Conservation (phyloP, 2,797 vertebrate species). For the Gobio occitaniae region DNA sequence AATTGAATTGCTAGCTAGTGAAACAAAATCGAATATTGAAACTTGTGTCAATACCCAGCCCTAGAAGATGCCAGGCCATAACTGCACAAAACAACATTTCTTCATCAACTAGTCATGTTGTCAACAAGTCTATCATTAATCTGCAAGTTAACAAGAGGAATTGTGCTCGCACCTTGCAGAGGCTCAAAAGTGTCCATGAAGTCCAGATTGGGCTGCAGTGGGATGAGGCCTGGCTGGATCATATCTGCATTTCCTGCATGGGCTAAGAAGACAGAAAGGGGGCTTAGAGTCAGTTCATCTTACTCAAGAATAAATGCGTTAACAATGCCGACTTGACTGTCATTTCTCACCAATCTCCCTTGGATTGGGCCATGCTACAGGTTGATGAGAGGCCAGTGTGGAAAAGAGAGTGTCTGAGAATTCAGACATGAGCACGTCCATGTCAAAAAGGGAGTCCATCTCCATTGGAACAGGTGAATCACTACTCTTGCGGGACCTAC, state of each 20-base stretch:
- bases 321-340: background rate
- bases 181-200: slow-evolving; percentile 98
- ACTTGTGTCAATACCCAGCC: background rate
- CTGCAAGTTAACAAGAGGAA: slow-evolving; percentile 26
- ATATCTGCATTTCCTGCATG: slow-evolving; percentile 97
- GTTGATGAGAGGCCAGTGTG: slow-evolving; percentile 92
- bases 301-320: background rate
- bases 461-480: slow-evolving; percentile 94
- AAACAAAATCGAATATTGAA: background rate
- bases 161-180: slow-evolving; percentile 85
- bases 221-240: slow-evolving; percentile 98
- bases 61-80: background rate
- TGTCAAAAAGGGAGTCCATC: slow-evolving; percentile 92
- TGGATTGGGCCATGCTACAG: slow-evolving; percentile 90
- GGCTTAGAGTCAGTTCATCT: slow-evolving; percentile 23
- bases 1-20: background rate
- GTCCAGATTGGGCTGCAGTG: slow-evolving; percentile 96
- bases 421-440: slow-evolving; percentile 96
- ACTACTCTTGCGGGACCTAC: slow-evolving; percentile 77
- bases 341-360: slow-evolving; percentile 89
- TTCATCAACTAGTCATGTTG: background rate
- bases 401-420: slow-evolving; percentile 97
- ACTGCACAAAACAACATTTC: background rate
- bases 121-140: background rate
- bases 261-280: slow-evolving; percentile 71